Evolutionary conservation across 2,888 invertebrate genomes (phyloP).

Genomic region (Hirtodrosophila duncani): DNA sequence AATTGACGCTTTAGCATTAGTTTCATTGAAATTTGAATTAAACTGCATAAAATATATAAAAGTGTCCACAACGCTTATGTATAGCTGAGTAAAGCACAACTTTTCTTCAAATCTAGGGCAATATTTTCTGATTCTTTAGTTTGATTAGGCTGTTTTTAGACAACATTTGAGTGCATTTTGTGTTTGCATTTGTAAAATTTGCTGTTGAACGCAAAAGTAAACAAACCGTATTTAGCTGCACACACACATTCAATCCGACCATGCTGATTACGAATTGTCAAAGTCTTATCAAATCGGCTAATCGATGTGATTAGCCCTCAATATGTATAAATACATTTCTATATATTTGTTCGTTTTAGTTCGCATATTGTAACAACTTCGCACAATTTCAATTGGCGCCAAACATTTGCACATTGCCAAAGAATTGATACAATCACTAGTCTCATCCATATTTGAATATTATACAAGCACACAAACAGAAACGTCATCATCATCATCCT

Average conservation of each 20-base stretch:
- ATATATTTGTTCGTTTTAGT: constrained; percentile 15
- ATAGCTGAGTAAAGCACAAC: constrained; percentile 2
- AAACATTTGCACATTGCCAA: too few relatives aligned
- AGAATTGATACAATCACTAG: too few relatives aligned
- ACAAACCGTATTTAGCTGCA: constrained; percentile 57
- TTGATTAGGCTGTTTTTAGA: too few relatives aligned
- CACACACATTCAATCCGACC: constrained; percentile 3
- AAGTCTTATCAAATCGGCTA: constrained; percentile 51
- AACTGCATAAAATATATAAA: constrained; percentile 31
- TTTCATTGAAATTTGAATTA: constrained; percentile 53
- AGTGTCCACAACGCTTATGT: constrained; percentile 22
- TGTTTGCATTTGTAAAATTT: too few relatives aligned
- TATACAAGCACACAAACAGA: neutral
- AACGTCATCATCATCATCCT: neutral
- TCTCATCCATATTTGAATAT: too few relatives aligned
- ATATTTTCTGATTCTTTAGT: too few relatives aligned
- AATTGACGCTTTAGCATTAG: constrained; percentile 56
- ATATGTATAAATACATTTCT: constrained; percentile 5
- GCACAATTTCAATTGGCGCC: neutral
- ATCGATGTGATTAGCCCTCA: constrained; percentile 51
- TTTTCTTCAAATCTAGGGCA: neutral
- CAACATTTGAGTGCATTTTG: constrained; percentile 25
- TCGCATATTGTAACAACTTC: constrained; percentile 5
- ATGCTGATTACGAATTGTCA: constrained; percentile 42
- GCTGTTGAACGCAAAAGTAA: constrained; percentile 44